Conservation (phyloP, 2,797 vertebrate species). For the Kryptolebias ocellatus region DNA sequence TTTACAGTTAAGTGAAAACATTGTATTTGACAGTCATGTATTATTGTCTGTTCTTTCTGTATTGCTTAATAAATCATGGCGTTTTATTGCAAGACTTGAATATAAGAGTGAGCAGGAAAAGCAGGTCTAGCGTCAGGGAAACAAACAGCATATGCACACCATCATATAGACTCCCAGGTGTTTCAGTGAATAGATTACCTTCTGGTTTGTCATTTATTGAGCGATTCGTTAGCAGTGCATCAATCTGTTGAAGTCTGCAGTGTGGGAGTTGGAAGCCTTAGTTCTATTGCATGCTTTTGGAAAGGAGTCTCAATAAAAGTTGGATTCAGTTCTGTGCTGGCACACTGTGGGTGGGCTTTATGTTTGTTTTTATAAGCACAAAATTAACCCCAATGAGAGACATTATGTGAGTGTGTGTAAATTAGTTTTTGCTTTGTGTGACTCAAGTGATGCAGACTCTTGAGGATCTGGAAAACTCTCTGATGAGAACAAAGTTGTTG, state of each 20-base stretch:
- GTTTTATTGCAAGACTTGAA: background rate
- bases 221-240: conserved; percentile 9
- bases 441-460: conserved; percentile 1
- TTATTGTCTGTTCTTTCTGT: no score
- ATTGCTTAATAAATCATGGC: background rate
- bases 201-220: background rate
- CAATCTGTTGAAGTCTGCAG: conserved; percentile 16
- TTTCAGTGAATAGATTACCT: background rate
- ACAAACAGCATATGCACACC: background rate
- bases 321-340: conserved; percentile 32
- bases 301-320: conserved; percentile 20
- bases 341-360: conserved; percentile 41
- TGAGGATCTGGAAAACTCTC: conserved; percentile 1
- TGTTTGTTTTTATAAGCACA: conserved; percentile 35
- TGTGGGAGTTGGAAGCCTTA: conserved; percentile 49
- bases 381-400: conserved; percentile 34
- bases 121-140: no score
- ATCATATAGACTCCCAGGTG: background rate
- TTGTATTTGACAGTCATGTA: no score
- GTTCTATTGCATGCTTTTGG: conserved; percentile 31
- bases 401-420: conserved; percentile 8
- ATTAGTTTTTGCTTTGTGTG: background rate
- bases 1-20: no score
- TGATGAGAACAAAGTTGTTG: conserved; percentile 17
- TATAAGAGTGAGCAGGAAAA: background rate